Base-by-base conservation (phyloP, 64 coral and sea anemone genomes). In the Montipora capricornis region DNA sequence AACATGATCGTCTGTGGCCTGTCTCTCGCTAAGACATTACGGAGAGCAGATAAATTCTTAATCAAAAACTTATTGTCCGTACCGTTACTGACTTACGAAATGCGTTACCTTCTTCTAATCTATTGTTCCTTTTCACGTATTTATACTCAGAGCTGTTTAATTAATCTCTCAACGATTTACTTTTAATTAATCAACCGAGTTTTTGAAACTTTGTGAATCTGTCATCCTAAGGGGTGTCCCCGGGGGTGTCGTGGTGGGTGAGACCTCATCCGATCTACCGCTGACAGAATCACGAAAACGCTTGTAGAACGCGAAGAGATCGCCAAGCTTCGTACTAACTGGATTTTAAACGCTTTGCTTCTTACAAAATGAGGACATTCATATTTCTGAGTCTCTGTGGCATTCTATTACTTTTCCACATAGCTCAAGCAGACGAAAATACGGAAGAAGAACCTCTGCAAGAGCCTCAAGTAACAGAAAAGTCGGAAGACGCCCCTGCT, bases 391-490 rank as follows among this genome's bases (percentile, higher is more conserved):
- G 26, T 15, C 44, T 84, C 44, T 26, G 45, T 17, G 17, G 60
- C 45, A 60, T 84, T 10, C 3, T 84, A 19, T 12, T 68, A 20
- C 29, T 68, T 47, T 44, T 2, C 19, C 61, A 84, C 4, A 10
- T 47, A 8, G 61, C 81, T 47, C 16, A 68, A 14, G 59, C 59
- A 17, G 62, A 22, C 60, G 81, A 84, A 69, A 68, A 84, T 16
- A 26, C 14, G 2, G 93, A n/a, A 64, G 93, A 94, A 52, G 55
- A 84, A 64, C 87, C 93, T 8, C 8, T 90, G 20, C 68, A 84
- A 78, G 82, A 94, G 68, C 93, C 87, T 16, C 15, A 84, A 45
- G 58, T 84, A 9, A 74, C 87, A 14, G 45, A 88, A 57, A 53
- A 69, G 12, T 50, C 80, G 14, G 87, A 94, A 10, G 49, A 26